phyloP scores from a whole-genome alignment of 64 coral and sea anemone species.

The Stichodactyla mertensii region DNA sequence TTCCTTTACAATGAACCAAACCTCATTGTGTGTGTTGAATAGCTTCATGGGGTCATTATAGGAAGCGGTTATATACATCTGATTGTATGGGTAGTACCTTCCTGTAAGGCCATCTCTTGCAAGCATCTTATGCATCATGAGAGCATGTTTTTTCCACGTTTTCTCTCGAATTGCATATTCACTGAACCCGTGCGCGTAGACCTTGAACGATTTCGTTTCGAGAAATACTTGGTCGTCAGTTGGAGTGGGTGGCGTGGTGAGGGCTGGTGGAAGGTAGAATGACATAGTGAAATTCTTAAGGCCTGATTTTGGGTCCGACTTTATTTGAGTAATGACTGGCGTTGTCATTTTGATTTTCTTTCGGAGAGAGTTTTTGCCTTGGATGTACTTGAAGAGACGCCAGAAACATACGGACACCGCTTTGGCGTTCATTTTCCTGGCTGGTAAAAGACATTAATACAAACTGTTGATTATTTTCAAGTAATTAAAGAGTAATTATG shows the following conservation, averaged over 20 bases:
- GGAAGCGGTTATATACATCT: slow-evolving; percentile 17
- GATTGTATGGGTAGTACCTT: neutral
- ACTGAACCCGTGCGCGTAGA: neutral
- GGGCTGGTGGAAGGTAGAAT: neutral
- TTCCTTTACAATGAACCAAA: neutral
- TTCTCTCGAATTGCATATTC: neutral
- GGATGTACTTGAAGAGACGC: slow-evolving; percentile 23
- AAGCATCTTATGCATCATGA: neutral
- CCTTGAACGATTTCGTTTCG: neutral
- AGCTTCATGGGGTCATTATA: slow-evolving; percentile 30
- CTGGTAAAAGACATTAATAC: neutral
- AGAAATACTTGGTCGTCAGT: neutral
- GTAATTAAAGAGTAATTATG: too few species aligned
- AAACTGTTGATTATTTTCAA: too few species aligned
- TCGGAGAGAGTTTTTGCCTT: neutral
- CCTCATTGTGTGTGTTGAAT: slow-evolving; percentile 17
- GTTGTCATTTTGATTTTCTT: slow-evolving; percentile 15
- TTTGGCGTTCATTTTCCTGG: neutral
- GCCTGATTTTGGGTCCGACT: neutral
- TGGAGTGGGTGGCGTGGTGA: neutral
- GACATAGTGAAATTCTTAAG: slow-evolving; percentile 23
- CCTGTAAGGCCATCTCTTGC: neutral
- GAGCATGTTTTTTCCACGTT: neutral
- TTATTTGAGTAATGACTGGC: neutral
- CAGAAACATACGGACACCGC: neutral